These are phyloP conservation scores for Torymus tubicola DNA, from an alignment of 2,888 invertebrate genomes.

Conservation along the genomic window DNA sequence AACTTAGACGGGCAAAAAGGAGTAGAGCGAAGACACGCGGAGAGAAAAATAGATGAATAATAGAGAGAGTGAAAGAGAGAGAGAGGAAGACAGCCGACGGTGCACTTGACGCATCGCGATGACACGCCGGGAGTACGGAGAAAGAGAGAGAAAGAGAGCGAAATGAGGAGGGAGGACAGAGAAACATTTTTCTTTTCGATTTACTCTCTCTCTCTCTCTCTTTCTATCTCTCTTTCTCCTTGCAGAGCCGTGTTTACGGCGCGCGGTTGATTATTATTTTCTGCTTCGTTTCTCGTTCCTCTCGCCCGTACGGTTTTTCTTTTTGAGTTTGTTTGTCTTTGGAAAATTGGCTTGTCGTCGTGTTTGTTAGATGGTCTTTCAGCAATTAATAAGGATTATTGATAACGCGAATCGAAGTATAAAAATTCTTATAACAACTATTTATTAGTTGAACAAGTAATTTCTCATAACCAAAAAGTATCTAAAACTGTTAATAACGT, in stretches of 20 bases:
- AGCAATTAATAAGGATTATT: too few species aligned
- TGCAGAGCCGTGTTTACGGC: background rate
- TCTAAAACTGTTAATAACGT: too few species aligned
- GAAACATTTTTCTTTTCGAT: constrained; percentile 36
- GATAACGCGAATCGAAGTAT: too few species aligned
- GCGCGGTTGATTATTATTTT: constrained; percentile 5
- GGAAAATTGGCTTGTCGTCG: too few species aligned
- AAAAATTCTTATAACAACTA: too few species aligned
- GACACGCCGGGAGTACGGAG: constrained; percentile 41
- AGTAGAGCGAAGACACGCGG: too few species aligned
- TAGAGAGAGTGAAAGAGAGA: constrained; percentile 10
- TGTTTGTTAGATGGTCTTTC: too few species aligned
- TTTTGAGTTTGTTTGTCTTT: too few species aligned
- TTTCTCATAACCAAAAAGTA: too few species aligned
- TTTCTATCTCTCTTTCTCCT: background rate
- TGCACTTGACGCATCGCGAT: constrained; percentile 50
- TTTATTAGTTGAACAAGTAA: too few species aligned
- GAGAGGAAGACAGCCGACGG: constrained; percentile 1
- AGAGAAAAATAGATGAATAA: constrained; percentile 40
- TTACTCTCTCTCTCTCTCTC: background rate
- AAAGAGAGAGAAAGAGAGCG: background rate
- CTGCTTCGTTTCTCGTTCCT: background rate
- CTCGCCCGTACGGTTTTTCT: too few species aligned
- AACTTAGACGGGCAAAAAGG: too few species aligned
- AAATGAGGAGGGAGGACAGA: constrained; percentile 9